Base-by-base conservation (phyloP, 2,797 vertebrate species). In the Chiloscyllium punctatum region DNA sequence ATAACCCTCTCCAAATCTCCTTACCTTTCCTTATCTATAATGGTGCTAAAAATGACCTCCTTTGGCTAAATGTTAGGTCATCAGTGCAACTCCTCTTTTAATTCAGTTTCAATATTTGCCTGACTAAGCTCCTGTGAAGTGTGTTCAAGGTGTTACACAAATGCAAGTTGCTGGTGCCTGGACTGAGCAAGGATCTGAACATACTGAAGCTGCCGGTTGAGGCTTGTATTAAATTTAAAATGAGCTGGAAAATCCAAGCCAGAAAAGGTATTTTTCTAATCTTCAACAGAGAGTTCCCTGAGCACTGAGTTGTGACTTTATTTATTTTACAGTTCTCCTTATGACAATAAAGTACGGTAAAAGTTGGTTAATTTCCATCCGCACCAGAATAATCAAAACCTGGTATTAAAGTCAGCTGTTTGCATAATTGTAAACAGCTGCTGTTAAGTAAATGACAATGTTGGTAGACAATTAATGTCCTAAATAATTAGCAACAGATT, bases 401-500 rank as follows among this genome's bases (percentile, higher is more conserved):
- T 68, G 88, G 15, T 57, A 62, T 62, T n/a, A 91, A 91, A 91
- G 37, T n/a, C 62, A 11, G 57, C 4, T n/a, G 18, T 37, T 57
- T 21, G 33, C 27, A 0, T 91, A 91, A 91, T 91, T 57, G 18
- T n/a, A 91, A 68, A 37, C 88, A 91, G 88, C 62, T 21, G 57
- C 16, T 8, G 57, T 25, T 33, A 91, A 91, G 68, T 91, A 66
- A 91, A 68, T 91, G 16, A 66, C 33, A 66, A 66, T 91, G 33
- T n/a, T 66, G 57, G 30, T n/a, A 15, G 57, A n/a, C 15, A 66
- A 18, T 62, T n/a, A 91, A 66, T 68, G 62, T 91, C 37, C 33
- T 37, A 37, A 68, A 91, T 91, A 91, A 91, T 91, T 91, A 62
- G 57, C 33, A n/a, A 21, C 88, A 91, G 57, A 68, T 37, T 91